These are phyloP conservation scores for Gallirallus australis DNA, from an alignment of 2,797 vertebrate genomes.

Conservation along the genomic window DNA sequence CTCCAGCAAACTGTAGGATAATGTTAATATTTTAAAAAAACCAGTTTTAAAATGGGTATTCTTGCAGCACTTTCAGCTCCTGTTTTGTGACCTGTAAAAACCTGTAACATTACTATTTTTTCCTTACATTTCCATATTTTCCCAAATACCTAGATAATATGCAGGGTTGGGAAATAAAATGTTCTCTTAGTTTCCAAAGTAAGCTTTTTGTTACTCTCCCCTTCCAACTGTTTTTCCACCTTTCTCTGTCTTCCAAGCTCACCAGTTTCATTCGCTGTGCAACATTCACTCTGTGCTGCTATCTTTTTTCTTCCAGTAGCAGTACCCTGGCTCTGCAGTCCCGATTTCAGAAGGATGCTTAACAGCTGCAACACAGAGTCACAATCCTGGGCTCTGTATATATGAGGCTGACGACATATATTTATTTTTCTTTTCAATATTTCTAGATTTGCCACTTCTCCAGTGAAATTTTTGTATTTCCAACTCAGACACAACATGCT, in stretches of 20 bases:
- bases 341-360: neutral
- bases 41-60: neutral
- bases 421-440: too few species aligned
- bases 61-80: neutral
- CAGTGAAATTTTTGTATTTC: slow-evolving; percentile 36
- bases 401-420: neutral
- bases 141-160: neutral
- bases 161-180: neutral
- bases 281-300: neutral
- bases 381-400: neutral
- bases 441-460: neutral
- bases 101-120: neutral
- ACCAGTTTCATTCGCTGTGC: neutral
- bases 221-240: neutral
- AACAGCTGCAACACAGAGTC: neutral
- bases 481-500: slow-evolving; percentile 37
- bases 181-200: neutral
- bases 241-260: neutral
- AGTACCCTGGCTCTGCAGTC: neutral
- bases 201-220: neutral
- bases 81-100: neutral
- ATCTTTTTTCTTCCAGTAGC: neutral
- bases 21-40: neutral
- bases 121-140: neutral
- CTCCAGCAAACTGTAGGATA: neutral